Evolutionary conservation across 2,113 vertebrate genomes (phyloP), one percentile per base, ranked within the genome.

Genomic region (Saimiri boliviensis): DNA sequence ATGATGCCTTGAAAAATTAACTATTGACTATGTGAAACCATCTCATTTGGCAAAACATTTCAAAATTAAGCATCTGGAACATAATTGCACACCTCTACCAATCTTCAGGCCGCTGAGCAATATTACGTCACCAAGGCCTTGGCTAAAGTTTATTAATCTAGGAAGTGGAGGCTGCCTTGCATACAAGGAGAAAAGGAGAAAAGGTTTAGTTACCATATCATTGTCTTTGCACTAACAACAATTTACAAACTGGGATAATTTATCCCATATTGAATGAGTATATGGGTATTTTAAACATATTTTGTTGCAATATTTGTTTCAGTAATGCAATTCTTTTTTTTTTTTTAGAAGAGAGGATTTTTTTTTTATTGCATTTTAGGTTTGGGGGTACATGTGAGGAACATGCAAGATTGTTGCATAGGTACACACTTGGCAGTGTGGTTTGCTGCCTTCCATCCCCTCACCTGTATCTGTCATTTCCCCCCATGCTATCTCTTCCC

Each of bases 171-270:
- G n/a, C 37, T 54, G 45, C 5, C 14, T n/a, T 25, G 5, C 3
- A 2, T 12, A 25, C 11, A 54, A 58, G 16, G n/a, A 0, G 7
- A 32, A 23, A 7, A 8, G 45, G 5, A 56, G 9, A 37, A 70
- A 9, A 4, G 2, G 21, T 10, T 47, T 35, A 17, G 2, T 52
- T 54, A 30, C 4, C 2, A 0, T 12, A 35, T 17, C 60, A 35
- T 2, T 20, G 25, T 73, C 52, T 86, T 89, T 80, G 73, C 30
- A 20, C 20, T 49, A 54, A 37, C 27, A 74, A 11, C 32, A 23
- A 3, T 2, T 74, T 27, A 14, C 8, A 17, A 35, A 16, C 32
- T 8, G 11, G 25, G 20, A 8, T 40, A 16, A 37, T 32, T 42
- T 54, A n/a, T 71, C 13, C 73, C 20, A 1, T 16, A 10, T 4